Conservation (phyloP, 2,888 invertebrate species). For the Chrysina gloriosa region DNA sequence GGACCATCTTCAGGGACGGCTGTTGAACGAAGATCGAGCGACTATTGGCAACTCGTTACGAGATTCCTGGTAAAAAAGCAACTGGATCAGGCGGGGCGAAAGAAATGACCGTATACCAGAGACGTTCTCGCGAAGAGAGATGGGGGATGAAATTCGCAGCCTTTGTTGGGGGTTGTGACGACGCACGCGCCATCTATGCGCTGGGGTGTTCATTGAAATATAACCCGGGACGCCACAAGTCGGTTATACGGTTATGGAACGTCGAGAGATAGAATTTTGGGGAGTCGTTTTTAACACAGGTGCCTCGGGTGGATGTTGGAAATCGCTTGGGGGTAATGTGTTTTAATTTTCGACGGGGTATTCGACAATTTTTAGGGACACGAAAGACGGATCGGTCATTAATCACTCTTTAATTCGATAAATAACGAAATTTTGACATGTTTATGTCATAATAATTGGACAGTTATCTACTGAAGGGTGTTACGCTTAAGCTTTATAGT, state of each 20-base stretch:
- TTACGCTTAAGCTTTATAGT: too few species aligned
- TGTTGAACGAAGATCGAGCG: slow-evolving; percentile 4
- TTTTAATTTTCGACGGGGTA: not conserved
- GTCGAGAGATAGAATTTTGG: not conserved
- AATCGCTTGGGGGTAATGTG: not conserved
- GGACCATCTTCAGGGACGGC: not conserved
- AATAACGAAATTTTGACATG: not conserved
- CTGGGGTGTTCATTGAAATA: slow-evolving; percentile 27
- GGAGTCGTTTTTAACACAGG: not conserved
- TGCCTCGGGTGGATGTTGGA: too few species aligned
- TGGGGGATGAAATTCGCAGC: not conserved
- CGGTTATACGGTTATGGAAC: not conserved
- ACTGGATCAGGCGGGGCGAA: not conserved
- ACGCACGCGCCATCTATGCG: slow-evolving; percentile 13
- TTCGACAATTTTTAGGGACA: not conserved
- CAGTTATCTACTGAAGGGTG: not conserved
- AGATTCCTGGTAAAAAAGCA: not conserved
- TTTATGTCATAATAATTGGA: not conserved
- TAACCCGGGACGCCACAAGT: slow-evolving; percentile 19
- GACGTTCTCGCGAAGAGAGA: not conserved
- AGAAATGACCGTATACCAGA: not conserved
- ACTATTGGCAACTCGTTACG: slow-evolving; percentile 4
- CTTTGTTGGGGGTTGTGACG: slow-evolving; percentile 21
- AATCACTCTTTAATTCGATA: not conserved
- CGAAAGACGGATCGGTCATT: too few species aligned